Conservation (phyloP, 2,113 vertebrate genomes). For the Aphyosemion australe region DNA sequence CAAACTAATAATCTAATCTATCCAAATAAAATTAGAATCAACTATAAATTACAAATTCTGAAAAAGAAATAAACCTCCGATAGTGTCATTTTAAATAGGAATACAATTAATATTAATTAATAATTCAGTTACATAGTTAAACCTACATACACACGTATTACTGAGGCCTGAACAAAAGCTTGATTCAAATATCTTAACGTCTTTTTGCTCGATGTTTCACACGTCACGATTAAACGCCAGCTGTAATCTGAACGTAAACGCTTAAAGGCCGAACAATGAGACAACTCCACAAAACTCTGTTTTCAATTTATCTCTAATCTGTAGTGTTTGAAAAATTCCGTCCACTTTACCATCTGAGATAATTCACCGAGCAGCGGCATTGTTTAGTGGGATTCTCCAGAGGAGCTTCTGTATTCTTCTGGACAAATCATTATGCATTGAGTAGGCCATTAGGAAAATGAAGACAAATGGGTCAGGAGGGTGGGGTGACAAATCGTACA, state of each 20-base stretch:
- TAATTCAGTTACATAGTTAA: no score
- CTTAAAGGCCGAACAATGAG: conserved; percentile 51
- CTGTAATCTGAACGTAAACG: conserved; percentile 52
- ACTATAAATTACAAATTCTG: no score
- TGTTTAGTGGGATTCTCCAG: conserved; percentile 75
- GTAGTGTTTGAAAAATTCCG: conserved; percentile 70
- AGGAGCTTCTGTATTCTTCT: conserved; percentile 77
- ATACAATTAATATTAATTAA: no score
- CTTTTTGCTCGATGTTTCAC: no score
- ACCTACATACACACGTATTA: no score
- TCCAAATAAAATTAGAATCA: no score
- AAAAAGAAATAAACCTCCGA: no score
- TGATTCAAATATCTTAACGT: no score
- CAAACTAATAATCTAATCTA: no score
- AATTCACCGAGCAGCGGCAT: conserved; percentile 65
- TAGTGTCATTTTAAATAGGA: no score
- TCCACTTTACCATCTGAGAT: conserved; percentile 54
- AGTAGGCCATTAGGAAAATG: conserved; percentile 82
- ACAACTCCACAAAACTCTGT: conserved; percentile 30
- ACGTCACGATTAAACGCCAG: background rate
- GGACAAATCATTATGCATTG: conserved; percentile 84
- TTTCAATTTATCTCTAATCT: conserved; percentile 58
- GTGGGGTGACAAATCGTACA: conserved; percentile 75
- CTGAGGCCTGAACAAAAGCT: no score
- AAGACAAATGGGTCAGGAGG: conserved; percentile 76